Evolutionary conservation across 2,113 vertebrate species (phyloP).

Genomic region (Eretmodus cyanostictus): DNA sequence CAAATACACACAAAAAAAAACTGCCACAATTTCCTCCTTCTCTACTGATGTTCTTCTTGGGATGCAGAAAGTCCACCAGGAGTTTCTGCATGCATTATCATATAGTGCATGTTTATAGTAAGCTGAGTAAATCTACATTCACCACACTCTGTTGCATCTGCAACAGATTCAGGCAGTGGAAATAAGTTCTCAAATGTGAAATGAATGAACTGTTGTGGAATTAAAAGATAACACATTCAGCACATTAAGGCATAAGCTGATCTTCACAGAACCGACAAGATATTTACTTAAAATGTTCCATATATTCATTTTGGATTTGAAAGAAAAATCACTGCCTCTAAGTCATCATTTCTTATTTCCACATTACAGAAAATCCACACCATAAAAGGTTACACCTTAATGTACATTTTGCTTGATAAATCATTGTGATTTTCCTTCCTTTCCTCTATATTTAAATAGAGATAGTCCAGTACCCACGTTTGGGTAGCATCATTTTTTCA

Average conservation of each 20-base stretch:
- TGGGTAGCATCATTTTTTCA: neutral
- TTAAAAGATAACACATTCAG: neutral
- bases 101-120: neutral
- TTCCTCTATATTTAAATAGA: neutral
- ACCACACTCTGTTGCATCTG: neutral
- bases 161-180: neutral
- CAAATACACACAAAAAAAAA: neutral
- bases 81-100: neutral
- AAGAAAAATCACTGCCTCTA: neutral
- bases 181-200: neutral
- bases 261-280: neutral
- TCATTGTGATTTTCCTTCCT: neutral
- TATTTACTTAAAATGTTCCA: neutral
- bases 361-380: neutral
- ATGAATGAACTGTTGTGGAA: neutral
- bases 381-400: neutral
- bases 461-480: neutral
- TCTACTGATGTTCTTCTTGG: neutral
- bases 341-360: neutral
- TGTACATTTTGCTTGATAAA: neutral
- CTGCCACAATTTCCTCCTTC: neutral
- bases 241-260: neutral
- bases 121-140: neutral
- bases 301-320: neutral
- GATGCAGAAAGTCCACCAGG: neutral